Base-by-base conservation (phyloP, 2,797 vertebrate species). In the Pangasius larnaudii region DNA sequence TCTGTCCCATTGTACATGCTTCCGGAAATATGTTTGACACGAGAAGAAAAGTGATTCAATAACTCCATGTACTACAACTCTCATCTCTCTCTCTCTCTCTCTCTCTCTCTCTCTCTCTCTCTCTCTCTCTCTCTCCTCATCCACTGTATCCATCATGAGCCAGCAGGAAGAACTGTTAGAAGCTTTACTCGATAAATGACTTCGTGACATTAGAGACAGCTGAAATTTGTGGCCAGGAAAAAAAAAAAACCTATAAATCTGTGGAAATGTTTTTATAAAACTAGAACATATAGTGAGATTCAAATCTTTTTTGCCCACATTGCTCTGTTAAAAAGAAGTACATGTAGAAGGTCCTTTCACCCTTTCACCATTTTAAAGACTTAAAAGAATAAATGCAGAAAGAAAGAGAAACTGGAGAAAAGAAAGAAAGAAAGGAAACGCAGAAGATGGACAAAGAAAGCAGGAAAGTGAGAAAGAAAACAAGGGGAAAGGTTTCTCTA, bases 121-220 rank as follows among this genome's bases (percentile, higher is more conserved):
- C 36, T 7, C 33, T 27, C 79, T 30, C 65, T 4, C 53, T 33
- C 53, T 10, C 74, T 18, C 14, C 11, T 27, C 24, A 3, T 24
- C 8, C 9, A 4, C 71, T 46, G 3, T 14, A 24, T 27, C 18
- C 24, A 27, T 74, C 81, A 30, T 22, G 63, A 81, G 85, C 63
- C 78, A 22, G 65, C 49, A 22, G 74, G 51, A 79, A 19, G 49
- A 86, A 69, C 61, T 51, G 58, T 30, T 80, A 39, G 16, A 81
- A 7, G 77, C 63, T 80, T 58, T 69, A 49, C 27, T 51, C 0
- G 46, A 36, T 83, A 59, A 82, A 74, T 49, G 79, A 82, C 27
- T 61, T 82, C 18, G 49, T 63, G 46, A 56, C 30, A 67, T 86
- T 56, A 9, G 36, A 27, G 33, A 30, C 53, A 61, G 13, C 51